Base-by-base conservation (phyloP, 2,113 vertebrate species). In the Piaya cayana region DNA sequence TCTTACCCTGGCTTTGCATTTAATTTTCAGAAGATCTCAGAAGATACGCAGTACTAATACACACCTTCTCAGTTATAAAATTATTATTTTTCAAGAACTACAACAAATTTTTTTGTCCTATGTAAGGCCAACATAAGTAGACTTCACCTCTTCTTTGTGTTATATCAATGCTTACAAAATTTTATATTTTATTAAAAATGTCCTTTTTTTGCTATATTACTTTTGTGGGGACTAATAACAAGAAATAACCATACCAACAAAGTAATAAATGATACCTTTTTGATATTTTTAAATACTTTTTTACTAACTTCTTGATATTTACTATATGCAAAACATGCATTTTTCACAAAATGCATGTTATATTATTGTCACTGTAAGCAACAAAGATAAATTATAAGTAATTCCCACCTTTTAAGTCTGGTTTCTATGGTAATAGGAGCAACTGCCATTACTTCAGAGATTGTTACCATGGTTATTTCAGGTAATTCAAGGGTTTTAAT, bases 381-480 rank as follows among this genome's bases (percentile, higher is more conserved):
- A 89, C 50, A 85, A 85, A 97, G 86, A 94, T 96, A 97, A 95
- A 96, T 97, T 96, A 95, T 71, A 92, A 92, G 93, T 90, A 91
- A 96, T 96, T 97, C 93, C 47, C 60, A 95, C 82, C 96, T 96
- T 89, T 88, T 62, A 97, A 97, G 75, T 42, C 75, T 72, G 16
- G 82, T 97, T 97, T 97, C 97, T 97, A 95, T 97, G 92, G 93
- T 95, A 97, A 97, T 96, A 75, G 72, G 93, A 96, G 93, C 69
- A 96, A 93, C 79, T 95, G 83, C 77, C 65, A 95, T 93, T 97
- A 96, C 92, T 96, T 97, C 79, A 88, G 95, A 93, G 30, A 80
- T 93, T 80, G 96, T 97, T 97, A 94, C 97, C 93, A 97, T 97
- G 95, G 97, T 97, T 97, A 97, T 97, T 94, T 95, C 94, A 97